Conservation (phyloP, 2,797 vertebrate genomes). For the Enteromius fasciolatus region DNA sequence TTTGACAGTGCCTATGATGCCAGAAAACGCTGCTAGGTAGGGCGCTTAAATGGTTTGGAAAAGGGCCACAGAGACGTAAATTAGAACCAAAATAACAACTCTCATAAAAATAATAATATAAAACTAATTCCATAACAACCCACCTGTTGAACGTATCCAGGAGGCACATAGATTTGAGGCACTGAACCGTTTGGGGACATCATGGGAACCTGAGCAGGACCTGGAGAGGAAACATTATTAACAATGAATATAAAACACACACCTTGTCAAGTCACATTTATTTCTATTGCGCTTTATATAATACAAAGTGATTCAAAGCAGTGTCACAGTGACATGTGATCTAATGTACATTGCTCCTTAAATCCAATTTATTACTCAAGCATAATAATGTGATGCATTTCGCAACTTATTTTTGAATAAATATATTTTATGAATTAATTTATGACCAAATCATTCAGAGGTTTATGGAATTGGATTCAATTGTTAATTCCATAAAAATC, state of each 20-base stretch:
- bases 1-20: background rate
- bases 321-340: too few relatives aligned
- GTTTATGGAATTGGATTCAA: background rate
- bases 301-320: background rate
- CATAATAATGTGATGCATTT: background rate
- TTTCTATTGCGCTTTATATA: background rate
- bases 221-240: slow-evolving; percentile 65
- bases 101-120: too few relatives aligned
- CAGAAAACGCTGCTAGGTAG: background rate
- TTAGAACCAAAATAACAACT: too few relatives aligned
- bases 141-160: slow-evolving; percentile 98
- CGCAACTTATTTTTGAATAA: too few relatives aligned
- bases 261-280: background rate
- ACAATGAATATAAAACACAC: too few relatives aligned
- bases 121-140: background rate
- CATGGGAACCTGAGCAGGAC: slow-evolving; percentile 99
- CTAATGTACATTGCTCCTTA: too few relatives aligned
- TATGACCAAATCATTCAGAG: background rate
- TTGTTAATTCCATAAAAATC: background rate
- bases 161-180: slow-evolving; percentile 99
- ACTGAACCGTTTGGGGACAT: slow-evolving; percentile 99
- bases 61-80: background rate
- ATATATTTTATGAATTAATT: background rate
- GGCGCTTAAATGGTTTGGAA: background rate
- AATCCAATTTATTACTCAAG: too few relatives aligned